Conservation (phyloP, 2,888 invertebrate species). For the Athalia cordata region DNA sequence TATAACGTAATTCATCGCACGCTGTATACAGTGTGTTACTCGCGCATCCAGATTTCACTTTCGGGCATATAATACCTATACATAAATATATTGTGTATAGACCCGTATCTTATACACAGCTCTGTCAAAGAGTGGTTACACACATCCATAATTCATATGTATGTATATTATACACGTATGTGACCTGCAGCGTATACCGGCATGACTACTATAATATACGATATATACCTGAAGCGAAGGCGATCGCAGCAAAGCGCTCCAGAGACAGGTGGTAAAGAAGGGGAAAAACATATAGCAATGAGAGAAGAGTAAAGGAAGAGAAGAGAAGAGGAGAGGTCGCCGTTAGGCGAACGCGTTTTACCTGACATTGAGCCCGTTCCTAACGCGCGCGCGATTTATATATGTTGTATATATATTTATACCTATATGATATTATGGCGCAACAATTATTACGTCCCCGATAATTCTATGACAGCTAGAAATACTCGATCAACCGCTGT, state of each 20-base stretch:
- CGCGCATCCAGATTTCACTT: conserved; percentile 39
- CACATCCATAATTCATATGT: conserved; percentile 24
- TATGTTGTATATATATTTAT: too few relatives aligned
- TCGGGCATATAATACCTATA: conserved; percentile 8
- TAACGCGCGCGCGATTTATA: conserved; percentile 17
- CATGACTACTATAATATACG: neutral
- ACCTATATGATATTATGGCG: conserved; percentile 18
- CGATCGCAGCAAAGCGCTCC: neutral
- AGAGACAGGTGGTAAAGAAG: conserved; percentile 35
- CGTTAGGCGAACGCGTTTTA: conserved; percentile 45
- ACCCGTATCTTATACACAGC: neutral
- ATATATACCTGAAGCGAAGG: conserved; percentile 18
- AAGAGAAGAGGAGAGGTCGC: conserved; percentile 30
- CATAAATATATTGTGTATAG: neutral
- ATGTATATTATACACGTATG: neutral
- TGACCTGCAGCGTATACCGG: conserved; percentile 12
- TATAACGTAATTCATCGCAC: conserved; percentile 28
- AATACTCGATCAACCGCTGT: neutral
- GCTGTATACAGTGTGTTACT: neutral
- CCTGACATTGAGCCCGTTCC: conserved; percentile 43
- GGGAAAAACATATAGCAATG: neutral
- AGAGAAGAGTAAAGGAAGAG: conserved; percentile 8
- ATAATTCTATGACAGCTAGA: conserved; percentile 11
- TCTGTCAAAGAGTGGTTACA: neutral
- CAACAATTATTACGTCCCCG: conserved; percentile 25